Evolutionary conservation across 2,888 invertebrate species (phyloP), one percentile per base, ranked within the genome.

Genomic region (Leucozona laternaria): DNA sequence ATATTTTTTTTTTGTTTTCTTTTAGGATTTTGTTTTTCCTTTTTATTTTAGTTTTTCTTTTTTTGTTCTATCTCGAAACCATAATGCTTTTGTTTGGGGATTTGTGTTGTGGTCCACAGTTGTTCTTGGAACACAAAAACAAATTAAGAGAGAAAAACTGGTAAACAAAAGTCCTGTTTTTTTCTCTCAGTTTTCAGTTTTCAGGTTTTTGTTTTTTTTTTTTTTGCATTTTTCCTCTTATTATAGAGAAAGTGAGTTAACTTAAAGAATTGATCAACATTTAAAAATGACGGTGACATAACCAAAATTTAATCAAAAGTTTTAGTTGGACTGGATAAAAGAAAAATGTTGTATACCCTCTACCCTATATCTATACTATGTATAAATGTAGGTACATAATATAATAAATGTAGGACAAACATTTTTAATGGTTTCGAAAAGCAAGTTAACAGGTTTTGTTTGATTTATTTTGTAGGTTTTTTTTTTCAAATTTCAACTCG

Each of bases 101-200:
- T 81, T 81, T 77, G 77, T 81, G 17, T 58, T 81, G 81, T 81
- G 81, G 81, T 77, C 71, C 43, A 71, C 64, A 72, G 34, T 57
- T 57, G 66, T 81, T 31, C 31, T 55, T 81, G 71, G 58, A 58
- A 50, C 50, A 43, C 28, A 77, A 66, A 71, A 53, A n/a, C 64
- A 81, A 70, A 55, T 70, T 34, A 71, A 72, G 57, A 43, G 43
- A 58, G 13, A 48, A 43, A 81, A 81, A 58, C 77, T 40, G 22
- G 71, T 55, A 77, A 81, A 81, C 71, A 81, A 81, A 81, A 71
- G 60, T 64, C 71, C 22, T 28, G 37, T 11, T 4, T 13, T 58
- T 57, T 57, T 31, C 2, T 8, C 28, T 15, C 31, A 28, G 15
- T 31, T 57, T 31, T 15, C 31, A 28, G 15, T 31, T 57, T 31